Conservation (phyloP, 1,140 invertebrate genomes). For the Cyclargus thomasi region DNA sequence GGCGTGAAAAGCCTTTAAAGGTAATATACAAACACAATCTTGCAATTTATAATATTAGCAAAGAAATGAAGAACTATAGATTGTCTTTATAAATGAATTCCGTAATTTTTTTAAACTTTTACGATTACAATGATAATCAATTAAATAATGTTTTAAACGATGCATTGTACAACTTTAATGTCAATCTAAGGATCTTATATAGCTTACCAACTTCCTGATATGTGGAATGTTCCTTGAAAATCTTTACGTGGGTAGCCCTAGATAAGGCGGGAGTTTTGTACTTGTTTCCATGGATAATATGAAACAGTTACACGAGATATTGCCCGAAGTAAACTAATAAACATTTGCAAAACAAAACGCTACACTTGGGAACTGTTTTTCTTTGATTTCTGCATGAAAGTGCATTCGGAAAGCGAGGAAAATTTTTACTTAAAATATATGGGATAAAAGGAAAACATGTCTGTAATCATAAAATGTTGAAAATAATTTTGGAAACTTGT, state of each 20-base stretch:
- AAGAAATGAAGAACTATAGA: too few species aligned
- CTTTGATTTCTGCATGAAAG: not conserved
- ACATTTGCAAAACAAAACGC: constrained; percentile 3
- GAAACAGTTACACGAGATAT: constrained; percentile 10
- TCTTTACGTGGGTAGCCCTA: not conserved
- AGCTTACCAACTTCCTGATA: not conserved
- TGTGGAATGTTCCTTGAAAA: not conserved
- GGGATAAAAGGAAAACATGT: not conserved
- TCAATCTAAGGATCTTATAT: not conserved
- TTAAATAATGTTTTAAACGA: too few species aligned
- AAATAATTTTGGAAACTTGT: not conserved
- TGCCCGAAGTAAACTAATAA: constrained; percentile 4
- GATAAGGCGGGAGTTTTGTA: constrained; percentile 1
- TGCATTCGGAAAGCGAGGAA: not conserved
- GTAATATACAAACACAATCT: too few species aligned
- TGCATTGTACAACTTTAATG: too few species aligned
- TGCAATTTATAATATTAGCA: too few species aligned
- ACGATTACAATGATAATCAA: too few species aligned
- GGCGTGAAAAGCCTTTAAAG: too few species aligned
- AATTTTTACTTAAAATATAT: not conserved
- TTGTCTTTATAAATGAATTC: too few species aligned
- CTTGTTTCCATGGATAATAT: constrained; percentile 7
- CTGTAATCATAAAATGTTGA: not conserved
- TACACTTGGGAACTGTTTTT: not conserved
- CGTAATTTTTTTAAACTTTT: too few species aligned